Evolutionary conservation across 2,888 invertebrate genomes (phyloP), one percentile per base, ranked within the genome.

Genomic region (Labia minor): DNA sequence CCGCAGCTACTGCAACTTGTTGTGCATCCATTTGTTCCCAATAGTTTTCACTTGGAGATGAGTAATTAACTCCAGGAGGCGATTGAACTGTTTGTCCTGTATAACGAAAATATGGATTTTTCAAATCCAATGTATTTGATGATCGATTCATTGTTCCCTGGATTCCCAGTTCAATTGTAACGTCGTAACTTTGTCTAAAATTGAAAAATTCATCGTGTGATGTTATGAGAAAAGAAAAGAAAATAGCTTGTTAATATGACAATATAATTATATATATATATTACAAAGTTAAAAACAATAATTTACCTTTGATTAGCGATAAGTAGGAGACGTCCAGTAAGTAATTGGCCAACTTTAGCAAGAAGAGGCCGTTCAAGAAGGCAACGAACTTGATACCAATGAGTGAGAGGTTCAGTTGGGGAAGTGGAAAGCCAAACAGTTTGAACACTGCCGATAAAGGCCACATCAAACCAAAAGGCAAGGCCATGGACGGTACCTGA

Each of bases 381-480:
- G 77, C 98, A 99, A 26, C 98, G 86, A 1, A 98, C 97, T 81
- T 98, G 97, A 79, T 99, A 98, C 99, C 98, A 99, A 78, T 99
- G 98, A 21, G 98, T 99, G 19, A 99, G 81, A 0, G 97, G 95
- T 77, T 98, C 97, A 1, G 97, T 97, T 0, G 98, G 98, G 0
- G 97, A 89, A 4, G 99, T 99, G 6, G 97, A 97, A 33, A 99
- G 79, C 97, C 98, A 98, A 68, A 98, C 89, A 69, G 92, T 90
- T 75, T 93, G 90, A 68, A 86, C 86, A 63, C 86, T 86, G 37
- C 98, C 97, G 68, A 91, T 87, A 79, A 99, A 98, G 71, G 96
- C 89, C 20, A 98, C 97, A 80, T 99, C 97, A 78, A 99, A 99
- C 98, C 99, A 99, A 81, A 99, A 98, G 18, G 98, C 98, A 70